Evolutionary conservation across 1,140 invertebrate genomes (phyloP).

Genomic region (Metaphire vulgaris): DNA sequence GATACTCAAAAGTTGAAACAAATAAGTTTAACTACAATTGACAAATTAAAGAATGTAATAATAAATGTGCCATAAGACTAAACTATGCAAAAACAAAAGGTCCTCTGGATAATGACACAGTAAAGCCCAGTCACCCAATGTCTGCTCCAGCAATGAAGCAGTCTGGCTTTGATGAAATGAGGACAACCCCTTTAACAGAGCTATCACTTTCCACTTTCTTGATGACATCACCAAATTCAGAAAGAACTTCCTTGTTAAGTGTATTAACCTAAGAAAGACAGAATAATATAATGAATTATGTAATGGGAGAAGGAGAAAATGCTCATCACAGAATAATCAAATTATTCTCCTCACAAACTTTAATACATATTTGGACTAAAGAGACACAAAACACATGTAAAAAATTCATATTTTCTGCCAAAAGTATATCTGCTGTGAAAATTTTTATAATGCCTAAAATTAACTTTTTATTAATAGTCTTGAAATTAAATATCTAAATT

Average conservation of each 20-base stretch:
- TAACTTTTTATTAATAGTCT: background rate
- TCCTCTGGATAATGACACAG: too few species aligned
- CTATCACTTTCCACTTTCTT: conserved; percentile 67
- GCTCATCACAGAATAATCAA: too few species aligned
- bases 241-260: conserved; percentile 68
- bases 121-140: conserved; percentile 64
- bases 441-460: background rate
- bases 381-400: conserved; percentile 19
- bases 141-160: conserved; percentile 98
- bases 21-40: too few species aligned
- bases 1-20: too few species aligned
- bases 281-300: conserved; percentile 3
- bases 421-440: background rate
- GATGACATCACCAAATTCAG: conserved; percentile 68
- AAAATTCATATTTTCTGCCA: conserved; percentile 5
- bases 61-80: too few species aligned
- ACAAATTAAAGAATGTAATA: too few species aligned
- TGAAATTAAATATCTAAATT: too few species aligned
- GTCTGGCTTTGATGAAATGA: conserved; percentile 90
- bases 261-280: conserved; percentile 70
- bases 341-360: too few species aligned
- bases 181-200: conserved; percentile 71
- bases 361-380: background rate
- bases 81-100: too few species aligned
- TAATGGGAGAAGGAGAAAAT: background rate